Base-by-base conservation (phyloP, 2,113 vertebrate species). In the Chlamydotis undulata region DNA sequence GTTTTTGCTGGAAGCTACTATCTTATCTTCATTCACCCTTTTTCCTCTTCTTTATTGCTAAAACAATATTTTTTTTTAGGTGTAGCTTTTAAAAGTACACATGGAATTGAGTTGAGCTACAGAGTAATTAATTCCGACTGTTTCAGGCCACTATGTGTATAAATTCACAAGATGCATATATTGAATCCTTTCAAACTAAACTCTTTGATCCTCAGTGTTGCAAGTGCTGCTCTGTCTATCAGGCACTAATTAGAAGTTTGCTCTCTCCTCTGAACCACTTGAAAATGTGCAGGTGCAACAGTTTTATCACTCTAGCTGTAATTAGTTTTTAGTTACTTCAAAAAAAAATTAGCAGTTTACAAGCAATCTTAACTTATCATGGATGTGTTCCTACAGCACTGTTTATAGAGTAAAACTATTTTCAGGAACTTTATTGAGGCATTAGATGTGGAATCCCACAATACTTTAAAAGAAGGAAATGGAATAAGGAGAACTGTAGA, bases 71-170 rank as follows among this genome's bases (percentile, higher is more conserved):
- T 79, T 79, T 74, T 87, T 55, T 39, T 52, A 63, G 25, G 25
- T 39, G 12, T 59, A 37, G 19, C 64, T 94, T 86, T 93, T 85
- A 64, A 55, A 91, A 77, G 41, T 69, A 76, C 25, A 65, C 24
- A 5, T 19, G 15, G n/a, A 83, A 56, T n/a, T 60, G 63, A 63
- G 37, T 4, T 90, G 64, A 75, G 31, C 71, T 89, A 5, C 7
- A 29, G 26, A 74, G 41, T 93, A 84, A 96, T 81, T 89, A 92
- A 89, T 89, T 90, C 80, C 87, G 90, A 65, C 73, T 75, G n/a
- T 4, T 95, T 56, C 35, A 80, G 60, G 43, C 13, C 25, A 56
- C 67, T n/a, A 9, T 70, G 57, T 64, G 2, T 73, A 57, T 35
- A 60, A 83, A 80, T 83, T 92, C 59, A 85, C 52, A 80, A 35